Base-by-base conservation (phyloP, 1,140 invertebrate species). In the Neoseiulus cucumeris region DNA sequence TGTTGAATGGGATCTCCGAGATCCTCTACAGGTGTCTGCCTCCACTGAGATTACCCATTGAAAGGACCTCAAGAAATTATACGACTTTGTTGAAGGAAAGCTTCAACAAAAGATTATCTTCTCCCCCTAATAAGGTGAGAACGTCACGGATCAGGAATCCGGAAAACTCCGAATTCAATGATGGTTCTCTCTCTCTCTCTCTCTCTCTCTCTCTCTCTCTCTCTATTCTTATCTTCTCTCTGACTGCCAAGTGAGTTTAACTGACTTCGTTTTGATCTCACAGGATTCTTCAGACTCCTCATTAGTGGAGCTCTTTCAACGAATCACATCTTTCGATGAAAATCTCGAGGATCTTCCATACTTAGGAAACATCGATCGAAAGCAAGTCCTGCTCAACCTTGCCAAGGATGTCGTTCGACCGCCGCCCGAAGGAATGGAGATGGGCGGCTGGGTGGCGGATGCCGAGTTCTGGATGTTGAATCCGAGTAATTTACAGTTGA, bases 1-100 rank as follows among this genome's bases (percentile, higher is more conserved):
- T 59, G 22, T 59, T 59, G 51, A 59, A 59, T 59, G 51, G 51
- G 22, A 59, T 25, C 22, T 59, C 51, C 51, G 51, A 59, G 51
- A 59, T 59, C 51, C 51, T 59, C 51, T 59, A 59, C 51, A 59
- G 51, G 51, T 59, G 51, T 25, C 51, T 59, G 51, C 51, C 51
- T 33, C 51, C 51, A 14, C 51, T 59, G 25, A 59, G 33, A 25
- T 9, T 59, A 25, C 51, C 51, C 14, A 59, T 59, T 59, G 51
- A 59, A 59, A 59, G 22, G 33, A 59, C 51, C 33, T 59, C 22
- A 59, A 59, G 51, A 25, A 59, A 14, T 33, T 59, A 59, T 59
- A 59, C 51, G 33, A 25, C 25, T 25, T 17, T 59, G 33, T 25
- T 59, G 51, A 17, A 20, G 22, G 51, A 59, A 33, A 59, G 33